Evolutionary conservation across 2,888 invertebrate species (phyloP), one percentile per base, ranked within the genome.

Genomic region (Coleophora deauratella): DNA sequence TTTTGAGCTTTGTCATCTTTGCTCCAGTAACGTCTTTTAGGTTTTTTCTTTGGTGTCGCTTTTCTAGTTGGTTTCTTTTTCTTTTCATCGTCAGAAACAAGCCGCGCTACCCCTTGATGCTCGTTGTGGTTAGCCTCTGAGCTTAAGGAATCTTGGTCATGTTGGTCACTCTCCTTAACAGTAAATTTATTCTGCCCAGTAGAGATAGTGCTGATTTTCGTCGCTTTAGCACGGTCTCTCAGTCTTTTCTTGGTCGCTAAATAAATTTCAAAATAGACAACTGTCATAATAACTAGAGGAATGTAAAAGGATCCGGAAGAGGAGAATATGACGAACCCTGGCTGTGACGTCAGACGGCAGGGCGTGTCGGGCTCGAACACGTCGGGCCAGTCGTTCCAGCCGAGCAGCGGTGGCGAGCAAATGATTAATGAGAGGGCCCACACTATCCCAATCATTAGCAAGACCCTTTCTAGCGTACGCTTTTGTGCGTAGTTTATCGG

Each of bases 321-420:
- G 2, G 97, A 97, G 69, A 96, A 97, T 50, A 97, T 90, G 39
- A 97, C 94, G 70, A 97, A 97, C 10, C 96, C 96, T 48, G 91
- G 93, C 56, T 97, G 92, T 9, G 93, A 90, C 1, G 97, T 97
- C 41, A 99, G 84, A 57, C 92, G 90, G 63, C 96, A 96, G 3
- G 94, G 92, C 21, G 94, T 93, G 34, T 91, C 88, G 1, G 91
- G 90, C 50, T 90, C 89, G 44, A 95, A 92, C 36, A 91, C 91
- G 35, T 93, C 92, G 0, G 96, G 96, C 97, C 97, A 97, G 75
- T 97, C 96, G 64, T 97, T 97, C 97, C 96, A 97, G 0, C 96
- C 97, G 13, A 96, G 89, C 42, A 97, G 72, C 0, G 97, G 97
- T 0, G 96, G 96, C 6, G 96, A 95, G 62, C 96, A 95, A 57